A percentile compares a stretch with the other conserved stretches of the same genome.
Conservation (phyloP, 2,888 invertebrate species). For the Trissolcus brochymenae region DNA sequence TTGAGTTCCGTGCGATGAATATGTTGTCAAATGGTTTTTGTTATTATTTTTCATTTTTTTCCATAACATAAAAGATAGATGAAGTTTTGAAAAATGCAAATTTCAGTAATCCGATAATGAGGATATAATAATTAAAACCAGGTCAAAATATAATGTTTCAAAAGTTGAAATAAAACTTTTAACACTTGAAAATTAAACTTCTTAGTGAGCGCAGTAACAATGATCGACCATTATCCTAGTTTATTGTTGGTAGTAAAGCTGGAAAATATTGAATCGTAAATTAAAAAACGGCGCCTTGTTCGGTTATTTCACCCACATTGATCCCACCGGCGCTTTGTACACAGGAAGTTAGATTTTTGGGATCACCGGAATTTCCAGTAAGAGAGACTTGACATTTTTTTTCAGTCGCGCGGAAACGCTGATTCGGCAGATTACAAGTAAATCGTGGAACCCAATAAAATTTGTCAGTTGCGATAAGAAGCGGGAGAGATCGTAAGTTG, state of each 20-base stretch:
- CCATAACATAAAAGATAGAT: too few species aligned
- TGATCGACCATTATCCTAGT: conserved; percentile 8
- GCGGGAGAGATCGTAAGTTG: conserved; percentile 30
- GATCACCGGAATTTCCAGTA: conserved; percentile 10
- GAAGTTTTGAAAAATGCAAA: too few species aligned
- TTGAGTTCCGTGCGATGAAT: too few species aligned
- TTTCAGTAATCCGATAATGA: too few species aligned
- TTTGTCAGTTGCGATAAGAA: conserved; percentile 56
- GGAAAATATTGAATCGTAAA: conserved; percentile 30
- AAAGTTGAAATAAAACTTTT: neutral
- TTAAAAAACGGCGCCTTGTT: conserved; percentile 17
- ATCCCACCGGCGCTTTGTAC: conserved; percentile 10
- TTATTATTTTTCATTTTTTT: too few species aligned
- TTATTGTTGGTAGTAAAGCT: conserved; percentile 9
- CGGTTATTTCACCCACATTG: conserved; percentile 24
- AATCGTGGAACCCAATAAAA: conserved; percentile 51
- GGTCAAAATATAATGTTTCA: too few species aligned
- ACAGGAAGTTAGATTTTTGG: conserved; percentile 10
- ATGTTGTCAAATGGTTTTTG: too few species aligned
- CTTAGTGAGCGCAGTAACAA: neutral
- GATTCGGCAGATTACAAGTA: conserved; percentile 49
- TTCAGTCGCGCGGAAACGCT: conserved; percentile 32
- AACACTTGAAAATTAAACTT: conserved; percentile 2
- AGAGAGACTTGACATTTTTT: conserved; percentile 31
- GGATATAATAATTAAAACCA: too few species aligned